Percentiles rank a stretch among this genome's conserved stretches.
phyloP scores from a whole-genome alignment of 2,888 invertebrate genomes.

The Catocala nupta region DNA sequence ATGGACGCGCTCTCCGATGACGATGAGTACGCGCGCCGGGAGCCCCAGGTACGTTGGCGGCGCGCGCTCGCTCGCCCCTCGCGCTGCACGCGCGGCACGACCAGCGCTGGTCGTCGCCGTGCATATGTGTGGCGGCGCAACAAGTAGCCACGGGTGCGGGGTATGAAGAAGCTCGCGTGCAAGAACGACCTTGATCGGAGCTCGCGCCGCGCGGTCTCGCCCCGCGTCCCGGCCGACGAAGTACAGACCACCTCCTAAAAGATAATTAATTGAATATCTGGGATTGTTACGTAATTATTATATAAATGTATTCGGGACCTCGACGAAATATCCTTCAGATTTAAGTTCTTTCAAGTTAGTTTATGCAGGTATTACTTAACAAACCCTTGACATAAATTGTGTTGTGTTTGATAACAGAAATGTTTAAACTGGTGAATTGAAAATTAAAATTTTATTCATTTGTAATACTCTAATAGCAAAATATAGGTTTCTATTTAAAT shows the following conservation, averaged over 20 bases:
- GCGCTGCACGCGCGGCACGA: constrained; percentile 47
- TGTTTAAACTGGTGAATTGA: too few relatives aligned
- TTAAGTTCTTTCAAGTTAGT: not conserved
- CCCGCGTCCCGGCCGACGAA: constrained; percentile 60
- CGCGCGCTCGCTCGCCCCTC: constrained; percentile 25
- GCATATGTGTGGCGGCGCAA: constrained; percentile 62
- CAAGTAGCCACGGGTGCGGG: constrained; percentile 70
- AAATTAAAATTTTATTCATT: too few relatives aligned
- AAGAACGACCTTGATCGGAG: constrained; percentile 74
- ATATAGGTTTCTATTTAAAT: too few relatives aligned
- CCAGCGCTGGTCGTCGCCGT: constrained; percentile 42
- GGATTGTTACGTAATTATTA: constrained; percentile 20
- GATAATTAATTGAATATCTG: constrained; percentile 36
- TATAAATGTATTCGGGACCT: constrained; percentile 1
- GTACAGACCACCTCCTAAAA: constrained; percentile 49
- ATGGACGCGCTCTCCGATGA: constrained; percentile 86
- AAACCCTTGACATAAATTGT: not conserved
- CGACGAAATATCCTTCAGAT: not conserved
- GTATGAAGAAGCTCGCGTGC: constrained; percentile 71
- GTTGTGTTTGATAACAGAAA: constrained; percentile 2
- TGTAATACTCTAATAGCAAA: too few relatives aligned
- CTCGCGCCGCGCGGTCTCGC: constrained; percentile 68
- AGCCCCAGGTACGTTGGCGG: constrained; percentile 75
- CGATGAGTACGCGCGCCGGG: constrained; percentile 82
- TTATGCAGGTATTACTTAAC: not conserved